Base-by-base conservation (phyloP, 2,113 vertebrate species). In the Accipiter cooperii region DNA sequence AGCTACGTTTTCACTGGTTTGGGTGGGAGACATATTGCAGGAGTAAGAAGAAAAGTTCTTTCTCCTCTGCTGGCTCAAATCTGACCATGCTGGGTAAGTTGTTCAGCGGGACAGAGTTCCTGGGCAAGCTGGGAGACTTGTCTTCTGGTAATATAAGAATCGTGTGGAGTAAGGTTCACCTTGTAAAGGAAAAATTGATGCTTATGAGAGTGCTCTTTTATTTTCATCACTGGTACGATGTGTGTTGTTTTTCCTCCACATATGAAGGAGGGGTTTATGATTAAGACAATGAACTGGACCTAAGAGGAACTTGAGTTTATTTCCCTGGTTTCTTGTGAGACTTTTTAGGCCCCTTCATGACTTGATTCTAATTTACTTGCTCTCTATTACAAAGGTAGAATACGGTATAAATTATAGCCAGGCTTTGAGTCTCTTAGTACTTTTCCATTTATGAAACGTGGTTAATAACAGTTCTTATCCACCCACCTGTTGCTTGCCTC, bases 11-110 rank as follows among this genome's bases (percentile, higher is more conserved):
- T 97, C 65, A 12, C 33, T 79, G 11, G 0, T 54, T 47, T 16
- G 5, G 26, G 17, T 14, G 6, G 5, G 13, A 0, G 3, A 12
- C 36, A 1, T 44, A 16, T 1, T 44, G 60, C 38, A 31, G 26
- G 36, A 75, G 2, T 8, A 69, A 76, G 46, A 93, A 9, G 19
- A 66, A 78, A 91, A 89, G 8, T 51, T n/a, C 18, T 57, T 66
- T 82, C 33, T 65, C 13, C 44, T 66, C 14, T 17, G 5, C 8
- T 51, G 78, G 13, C 34, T 78, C 29, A n/a, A 70, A 55, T 44
- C 20, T 66, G 36, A 38, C 63, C 29, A 42, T 6, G 12, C 38
- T 86, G 38, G 29, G 1, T 60, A 42, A 57, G 16, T 14, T 76
- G 24, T 66, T 88, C 38, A 20, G 33, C 13, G 31, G 26, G 26